A percentile compares a stretch with the other conserved stretches of the same genome.
These are phyloP conservation scores for Takifugu ocellatus DNA, from an alignment of 2,797 vertebrate genomes.

Conservation along the genomic window DNA sequence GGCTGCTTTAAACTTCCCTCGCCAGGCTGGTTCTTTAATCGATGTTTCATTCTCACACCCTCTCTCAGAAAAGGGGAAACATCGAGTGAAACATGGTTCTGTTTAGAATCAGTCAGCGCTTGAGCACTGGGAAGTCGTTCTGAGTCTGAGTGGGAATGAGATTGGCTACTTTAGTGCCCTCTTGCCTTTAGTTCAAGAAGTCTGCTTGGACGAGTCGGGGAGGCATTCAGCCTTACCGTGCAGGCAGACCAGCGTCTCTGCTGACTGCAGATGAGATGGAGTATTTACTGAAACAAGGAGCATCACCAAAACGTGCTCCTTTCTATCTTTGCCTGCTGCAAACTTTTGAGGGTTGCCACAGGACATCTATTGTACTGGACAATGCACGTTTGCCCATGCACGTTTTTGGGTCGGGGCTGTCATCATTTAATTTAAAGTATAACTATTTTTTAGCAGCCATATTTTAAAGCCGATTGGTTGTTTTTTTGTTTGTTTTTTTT, in stretches of 20 bases:
- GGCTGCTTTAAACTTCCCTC: not conserved
- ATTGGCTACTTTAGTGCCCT: constrained; percentile 43
- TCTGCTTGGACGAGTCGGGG: constrained; percentile 12
- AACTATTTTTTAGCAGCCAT: no score
- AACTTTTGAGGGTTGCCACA: constrained; percentile 30
- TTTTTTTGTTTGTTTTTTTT: no score
- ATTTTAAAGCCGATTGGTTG: no score
- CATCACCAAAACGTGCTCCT: constrained; percentile 61
- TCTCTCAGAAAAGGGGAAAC: constrained; percentile 26
- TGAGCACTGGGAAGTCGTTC: no score
- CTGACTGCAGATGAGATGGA: constrained; percentile 81
- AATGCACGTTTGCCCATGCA: no score
- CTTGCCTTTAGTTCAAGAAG: constrained; percentile 50
- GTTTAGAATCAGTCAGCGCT: constrained; percentile 32
- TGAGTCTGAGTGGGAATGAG: constrained; percentile 8
- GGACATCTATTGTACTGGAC: not conserved
- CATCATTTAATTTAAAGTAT: no score
- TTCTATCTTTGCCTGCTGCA: constrained; percentile 36
- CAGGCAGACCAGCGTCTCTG: constrained; percentile 76
- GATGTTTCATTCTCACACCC: constrained; percentile 25
- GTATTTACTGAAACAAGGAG: constrained; percentile 77
- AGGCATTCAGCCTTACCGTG: constrained; percentile 72
- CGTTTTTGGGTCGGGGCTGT: no score
- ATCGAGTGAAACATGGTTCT: constrained; percentile 39
- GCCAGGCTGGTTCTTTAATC: constrained; percentile 8